phyloP scores from a whole-genome alignment of 2,888 invertebrate genomes.

The Acanthacorydalis orientalis region DNA sequence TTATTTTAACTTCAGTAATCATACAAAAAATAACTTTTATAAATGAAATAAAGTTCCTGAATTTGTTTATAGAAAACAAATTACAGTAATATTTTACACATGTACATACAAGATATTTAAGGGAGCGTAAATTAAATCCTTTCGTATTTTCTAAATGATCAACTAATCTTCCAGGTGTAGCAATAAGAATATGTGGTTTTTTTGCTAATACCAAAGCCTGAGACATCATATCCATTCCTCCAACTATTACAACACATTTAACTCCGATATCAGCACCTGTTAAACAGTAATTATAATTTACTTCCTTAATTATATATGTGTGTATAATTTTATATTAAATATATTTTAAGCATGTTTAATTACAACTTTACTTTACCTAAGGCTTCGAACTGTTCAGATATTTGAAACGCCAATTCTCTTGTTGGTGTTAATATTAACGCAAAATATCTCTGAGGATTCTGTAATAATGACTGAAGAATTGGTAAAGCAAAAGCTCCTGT shows the following conservation, averaged over 20 bases:
- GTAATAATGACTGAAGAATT: slow-evolving; percentile 77
- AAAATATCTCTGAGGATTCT: slow-evolving; percentile 86
- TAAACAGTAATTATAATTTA: slow-evolving; percentile 4
- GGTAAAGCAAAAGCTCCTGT: slow-evolving; percentile 97
- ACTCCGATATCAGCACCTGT: slow-evolving; percentile 78
- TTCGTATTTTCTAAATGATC: slow-evolving; percentile 97
- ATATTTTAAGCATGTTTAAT: background rate
- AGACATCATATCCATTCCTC: slow-evolving; percentile 96
- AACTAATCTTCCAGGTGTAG: slow-evolving; percentile 88
- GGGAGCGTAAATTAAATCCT: slow-evolving; percentile 78
- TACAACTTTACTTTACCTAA: slow-evolving; percentile 56
- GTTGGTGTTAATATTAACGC: slow-evolving; percentile 91
- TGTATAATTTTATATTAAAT: background rate
- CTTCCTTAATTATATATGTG: background rate
- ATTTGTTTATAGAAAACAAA: no score
- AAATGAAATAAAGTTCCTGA: no score
- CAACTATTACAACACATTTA: slow-evolving; percentile 91
- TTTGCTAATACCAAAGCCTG: slow-evolving; percentile 83
- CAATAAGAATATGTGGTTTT: slow-evolving; percentile 93
- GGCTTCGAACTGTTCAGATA: slow-evolving; percentile 96
- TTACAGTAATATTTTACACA: slow-evolving; percentile 1
- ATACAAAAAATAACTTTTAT: no score
- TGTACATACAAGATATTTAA: slow-evolving; percentile 65
- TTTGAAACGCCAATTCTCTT: slow-evolving; percentile 94
- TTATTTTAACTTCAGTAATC: background rate